These are phyloP conservation scores for Papilio elwesi DNA, from an alignment of 2,888 invertebrate species.

Conservation along the genomic window DNA sequence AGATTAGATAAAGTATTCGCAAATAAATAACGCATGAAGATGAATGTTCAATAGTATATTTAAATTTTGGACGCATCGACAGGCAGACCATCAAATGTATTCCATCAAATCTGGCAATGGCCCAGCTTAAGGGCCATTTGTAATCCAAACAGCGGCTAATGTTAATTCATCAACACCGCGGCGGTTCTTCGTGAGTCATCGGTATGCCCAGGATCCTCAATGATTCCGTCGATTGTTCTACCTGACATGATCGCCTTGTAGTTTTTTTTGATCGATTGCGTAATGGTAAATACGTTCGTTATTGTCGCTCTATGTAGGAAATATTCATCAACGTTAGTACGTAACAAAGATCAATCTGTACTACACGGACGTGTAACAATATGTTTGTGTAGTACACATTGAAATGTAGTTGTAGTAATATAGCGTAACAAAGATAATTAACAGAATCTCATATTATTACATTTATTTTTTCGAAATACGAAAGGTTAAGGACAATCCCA, in stretches of 20 bases:
- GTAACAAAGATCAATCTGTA: neutral
- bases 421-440: too few relatives aligned
- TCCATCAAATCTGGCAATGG: constrained; percentile 21
- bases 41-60: constrained; percentile 2
- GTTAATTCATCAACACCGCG: constrained; percentile 43
- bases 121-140: constrained; percentile 54
- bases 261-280: constrained; percentile 41
- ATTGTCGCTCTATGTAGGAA: constrained; percentile 17
- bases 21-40: constrained; percentile 10
- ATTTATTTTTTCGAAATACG: too few relatives aligned
- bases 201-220: constrained; percentile 51
- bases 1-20: neutral
- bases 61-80: constrained; percentile 19
- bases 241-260: constrained; percentile 41
- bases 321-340: constrained; percentile 4
- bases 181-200: constrained; percentile 51
- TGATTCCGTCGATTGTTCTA: constrained; percentile 42
- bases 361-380: too few relatives aligned
- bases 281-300: constrained; percentile 12
- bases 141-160: constrained; percentile 51
- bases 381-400: neutral
- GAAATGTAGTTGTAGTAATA: neutral
- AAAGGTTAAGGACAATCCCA: too few relatives aligned
- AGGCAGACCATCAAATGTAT: constrained; percentile 23
- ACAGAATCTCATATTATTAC: neutral